Base-by-base conservation (phyloP, 2,113 vertebrate genomes). In the Poicephalus meyeri region DNA sequence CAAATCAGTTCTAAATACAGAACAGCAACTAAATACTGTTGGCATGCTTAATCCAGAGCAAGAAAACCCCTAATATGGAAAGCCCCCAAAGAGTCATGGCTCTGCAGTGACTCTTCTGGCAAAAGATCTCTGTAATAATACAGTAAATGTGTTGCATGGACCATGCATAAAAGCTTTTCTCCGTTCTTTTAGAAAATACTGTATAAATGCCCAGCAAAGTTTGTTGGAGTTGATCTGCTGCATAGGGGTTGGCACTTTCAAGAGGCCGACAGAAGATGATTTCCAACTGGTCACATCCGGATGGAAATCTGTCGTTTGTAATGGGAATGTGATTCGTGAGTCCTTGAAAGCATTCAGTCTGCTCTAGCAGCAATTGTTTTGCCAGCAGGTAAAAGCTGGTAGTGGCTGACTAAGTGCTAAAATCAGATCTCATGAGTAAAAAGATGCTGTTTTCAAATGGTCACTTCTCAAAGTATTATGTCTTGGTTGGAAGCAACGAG, bases 41-140 rank as follows among this genome's bases (percentile, higher is more conserved):
- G 96, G 95, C 86, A 91, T 69, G 93, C 95, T 93, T 86, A 94
- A 90, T 89, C 49, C 81, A 77, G 80, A 92, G 91, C 76, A 94
- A 95, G 82, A 95, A 96, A 97, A 89, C 80, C 95, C 95, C 96
- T 93, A 95, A 96, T 95, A 95, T 92, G 96, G 95, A 93, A 91
- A 93, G 83, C 83, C 82, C 94, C 96, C 65, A 95, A 83, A 77
- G 63, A 96, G 84, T 71, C 93, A 74, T 13, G 74, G 84, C 86
- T 85, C 80, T 91, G 70, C 95, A 95, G 87, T 93, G 91, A 96
- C 82, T 96, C 35, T 94, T 91, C 83, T 97, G 97, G 94, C 95
- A 95, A 72, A 77, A 86, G 68, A 64, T 70, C 84, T 76, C 81
- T 73, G 81, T 81, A 89, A 56, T 52, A 92, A 76, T 93, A 60